Evolutionary conservation across 1,140 invertebrate species (phyloP), one percentile per base, ranked within the genome.

Genomic region (Coptotermes formosanus): DNA sequence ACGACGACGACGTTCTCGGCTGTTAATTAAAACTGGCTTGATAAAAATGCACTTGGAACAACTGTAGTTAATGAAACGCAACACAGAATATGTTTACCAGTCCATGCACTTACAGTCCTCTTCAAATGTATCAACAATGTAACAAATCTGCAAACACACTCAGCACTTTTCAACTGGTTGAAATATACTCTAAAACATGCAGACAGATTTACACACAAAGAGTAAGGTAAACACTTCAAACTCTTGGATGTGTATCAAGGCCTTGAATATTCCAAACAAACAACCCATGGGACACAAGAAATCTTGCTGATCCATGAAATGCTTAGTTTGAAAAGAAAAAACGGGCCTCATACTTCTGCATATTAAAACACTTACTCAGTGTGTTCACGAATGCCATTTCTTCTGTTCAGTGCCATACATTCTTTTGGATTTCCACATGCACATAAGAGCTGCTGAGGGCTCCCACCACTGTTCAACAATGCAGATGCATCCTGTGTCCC

Each of bases 341-440:
- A 48, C 9, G 14, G 4, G 14, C 52, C 1, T 19, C 52, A 55
- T 0, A 19, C 52, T 55, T 19, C 16, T 55, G 19, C 52, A 55
- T 55, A 55, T 55, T 55, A 55, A n/a, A 45, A 3, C n/a, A 85
- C 85, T 82, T 69, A 86, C 85, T 86, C 85, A 82, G 81, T 48
- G 19, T 45, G 85, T 82, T 86, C 85, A 55, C 82, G 85, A 25
- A 86, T 44, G 11, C 64, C 83, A 86, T 84, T 88, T 81, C 84
- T 86, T n/a, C 48, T 32, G n/a, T 48, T 59, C 43, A 86, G 45
- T 23, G 85, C 88, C 30, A 88, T 83, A 87, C 93, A 94, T 88
- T 92, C 91, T 87, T 93, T 92, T 3, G 92, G 91, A 88, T 93
- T 93, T 7, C 94, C 94, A 88, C 95, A 95, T 52, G 94, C 94